Conservation (phyloP, 2,888 invertebrate genomes). For the Noctuana brunneofusca region DNA sequence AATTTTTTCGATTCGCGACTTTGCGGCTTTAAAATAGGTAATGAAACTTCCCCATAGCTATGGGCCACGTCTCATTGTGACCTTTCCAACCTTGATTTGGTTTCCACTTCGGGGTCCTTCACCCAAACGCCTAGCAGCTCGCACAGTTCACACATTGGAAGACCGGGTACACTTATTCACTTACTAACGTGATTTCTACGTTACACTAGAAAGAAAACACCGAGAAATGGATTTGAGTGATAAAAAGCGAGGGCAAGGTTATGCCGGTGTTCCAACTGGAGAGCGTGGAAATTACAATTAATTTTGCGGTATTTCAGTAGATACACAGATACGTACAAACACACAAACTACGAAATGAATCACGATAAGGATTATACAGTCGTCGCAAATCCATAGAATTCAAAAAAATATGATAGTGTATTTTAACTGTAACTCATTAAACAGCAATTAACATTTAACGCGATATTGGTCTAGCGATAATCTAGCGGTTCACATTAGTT, state of each 20-base stretch:
- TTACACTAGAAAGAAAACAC: conserved; percentile 39
- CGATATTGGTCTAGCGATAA: conserved; percentile 18
- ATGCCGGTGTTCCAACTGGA: conserved; percentile 76
- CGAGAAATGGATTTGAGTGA: conserved; percentile 34
- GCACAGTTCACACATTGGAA: conserved; percentile 59
- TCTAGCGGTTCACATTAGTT: conserved; percentile 13
- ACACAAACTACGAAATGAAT: conserved; percentile 80
- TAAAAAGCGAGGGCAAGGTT: conserved; percentile 50
- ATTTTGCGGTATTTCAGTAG: conserved; percentile 70
- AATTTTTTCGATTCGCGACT: conserved; percentile 60
- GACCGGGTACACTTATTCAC: conserved; percentile 53
- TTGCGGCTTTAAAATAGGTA: conserved; percentile 54
- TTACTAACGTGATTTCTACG: conserved; percentile 33
- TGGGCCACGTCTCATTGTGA: conserved; percentile 88
- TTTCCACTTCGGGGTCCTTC: conserved; percentile 88
- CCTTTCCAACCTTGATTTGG: conserved; percentile 92
- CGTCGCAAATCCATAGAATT: conserved; percentile 79
- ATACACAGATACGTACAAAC: conserved; percentile 81
- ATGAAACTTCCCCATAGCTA: conserved; percentile 72
- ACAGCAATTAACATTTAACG: conserved; percentile 13
- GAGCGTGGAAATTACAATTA: conserved; percentile 67
- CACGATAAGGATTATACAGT: conserved; percentile 76
- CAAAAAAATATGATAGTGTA: conserved; percentile 28
- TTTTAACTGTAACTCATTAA: conserved; percentile 18
- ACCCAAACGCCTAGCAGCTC: conserved; percentile 78